Percentiles rank a stretch among this genome's conserved stretches.
These are phyloP conservation scores for Nyctereutes procyonoides DNA, from an alignment of 2,113 vertebrate genomes.

Conservation along the genomic window DNA sequence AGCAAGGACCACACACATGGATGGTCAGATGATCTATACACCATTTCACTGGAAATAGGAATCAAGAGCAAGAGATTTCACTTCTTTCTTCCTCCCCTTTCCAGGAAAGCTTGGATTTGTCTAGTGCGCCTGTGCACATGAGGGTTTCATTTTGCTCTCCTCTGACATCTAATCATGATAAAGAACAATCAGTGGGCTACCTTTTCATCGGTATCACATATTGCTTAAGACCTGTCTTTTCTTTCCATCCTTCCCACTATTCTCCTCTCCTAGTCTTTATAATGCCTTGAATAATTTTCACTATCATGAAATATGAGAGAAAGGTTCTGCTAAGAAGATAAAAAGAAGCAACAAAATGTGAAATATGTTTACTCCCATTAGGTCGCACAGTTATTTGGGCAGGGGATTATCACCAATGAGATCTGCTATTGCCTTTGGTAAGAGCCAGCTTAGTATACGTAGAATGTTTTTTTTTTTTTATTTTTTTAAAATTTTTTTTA, in stretches of 20 bases:
- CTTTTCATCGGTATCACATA: background rate
- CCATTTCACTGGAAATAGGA: background rate
- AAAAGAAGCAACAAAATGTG: constrained; percentile 27
- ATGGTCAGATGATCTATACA: background rate
- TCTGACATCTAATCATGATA: background rate
- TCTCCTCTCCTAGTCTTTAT: background rate
- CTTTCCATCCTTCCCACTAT: background rate
- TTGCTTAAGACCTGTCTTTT: background rate
- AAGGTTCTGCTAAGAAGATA: constrained; percentile 15
- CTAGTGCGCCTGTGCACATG: background rate
- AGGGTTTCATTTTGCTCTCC: background rate
- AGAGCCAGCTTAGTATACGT: background rate
- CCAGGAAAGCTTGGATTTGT: background rate
- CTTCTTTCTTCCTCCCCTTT: background rate
- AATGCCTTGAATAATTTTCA: background rate
- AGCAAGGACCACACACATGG: background rate
- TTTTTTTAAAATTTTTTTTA: too few relatives aligned
- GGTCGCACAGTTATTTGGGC: background rate
- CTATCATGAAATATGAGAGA: constrained; percentile 42
- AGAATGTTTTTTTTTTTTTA: too few relatives aligned
- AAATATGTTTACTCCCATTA: constrained; percentile 33
- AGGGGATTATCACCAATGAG: background rate
- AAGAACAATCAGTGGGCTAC: background rate
- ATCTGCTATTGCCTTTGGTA: background rate
- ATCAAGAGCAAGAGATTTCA: background rate